phyloP scores from a whole-genome alignment of 2,888 invertebrate species.

The Glaucopsyche alexis region DNA sequence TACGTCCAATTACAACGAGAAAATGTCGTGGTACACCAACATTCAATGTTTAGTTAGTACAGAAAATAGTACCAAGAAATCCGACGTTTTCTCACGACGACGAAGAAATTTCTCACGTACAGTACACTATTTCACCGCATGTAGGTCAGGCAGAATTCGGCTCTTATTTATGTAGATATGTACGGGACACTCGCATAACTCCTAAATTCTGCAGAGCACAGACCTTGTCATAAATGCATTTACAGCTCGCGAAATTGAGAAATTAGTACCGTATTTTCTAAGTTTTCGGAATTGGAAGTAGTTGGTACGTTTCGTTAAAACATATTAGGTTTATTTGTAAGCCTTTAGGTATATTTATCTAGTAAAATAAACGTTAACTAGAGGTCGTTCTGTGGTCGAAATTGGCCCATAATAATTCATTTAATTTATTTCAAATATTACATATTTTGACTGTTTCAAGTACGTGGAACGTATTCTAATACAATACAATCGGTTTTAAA shows the following conservation, averaged over 20 bases:
- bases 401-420: too few relatives aligned
- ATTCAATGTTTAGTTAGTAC: not conserved
- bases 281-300: not conserved
- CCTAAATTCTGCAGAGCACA: slow-evolving; percentile 23
- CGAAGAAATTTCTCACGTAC: too few relatives aligned
- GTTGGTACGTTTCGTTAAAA: too few relatives aligned
- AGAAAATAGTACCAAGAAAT: slow-evolving; percentile 3
- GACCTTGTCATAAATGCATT: slow-evolving; percentile 2
- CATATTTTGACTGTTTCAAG: too few relatives aligned
- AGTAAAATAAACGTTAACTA: not conserved
- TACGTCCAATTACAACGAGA: too few relatives aligned
- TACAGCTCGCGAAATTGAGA: slow-evolving; percentile 2
- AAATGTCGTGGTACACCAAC: not conserved
- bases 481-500: too few relatives aligned
- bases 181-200: slow-evolving; percentile 20
- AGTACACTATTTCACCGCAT: slow-evolving; percentile 15
- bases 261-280: slow-evolving; percentile 3
- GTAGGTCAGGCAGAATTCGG: slow-evolving; percentile 8
- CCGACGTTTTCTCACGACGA: not conserved
- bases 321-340: too few relatives aligned
- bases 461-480: too few relatives aligned
- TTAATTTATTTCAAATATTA: too few relatives aligned
- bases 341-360: not conserved
- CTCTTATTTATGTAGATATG: slow-evolving; percentile 27
- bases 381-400: too few relatives aligned